Base-by-base conservation (phyloP, 2,797 vertebrate genomes). In the Myotis pilosus region DNA sequence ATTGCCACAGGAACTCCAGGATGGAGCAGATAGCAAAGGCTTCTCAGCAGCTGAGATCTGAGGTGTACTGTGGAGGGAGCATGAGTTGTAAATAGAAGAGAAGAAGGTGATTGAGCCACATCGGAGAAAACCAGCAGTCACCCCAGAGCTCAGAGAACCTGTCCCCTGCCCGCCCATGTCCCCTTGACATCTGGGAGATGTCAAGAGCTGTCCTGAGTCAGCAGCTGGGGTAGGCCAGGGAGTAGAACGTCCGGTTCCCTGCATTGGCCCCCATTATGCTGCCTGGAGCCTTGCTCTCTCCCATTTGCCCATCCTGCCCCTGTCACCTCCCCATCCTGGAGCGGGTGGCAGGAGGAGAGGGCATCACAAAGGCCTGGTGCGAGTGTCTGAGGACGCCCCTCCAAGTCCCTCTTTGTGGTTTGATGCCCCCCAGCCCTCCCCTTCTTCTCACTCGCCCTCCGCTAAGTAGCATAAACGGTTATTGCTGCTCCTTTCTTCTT, bases 401-500 rank as follows among this genome's bases (percentile, higher is more conserved):
- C 7, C 7, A 33, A 47, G n/a, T 17, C 66, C 66, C 22, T 66
- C 62, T 30, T 13, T 62, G 25, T 69, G 57, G 55, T 76, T 38
- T 49, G 55, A 33, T 1, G 49, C 38, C 11, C 4, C 44, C 62
- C 49, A 8, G 38, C 28, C 44, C 25, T 22, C 38, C 16, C 30
- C 86, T 20, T 66, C 33, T 47, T 38, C 38, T 60, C 79, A 30
- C 36, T 53, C 47, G 17, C 41, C 49, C 28, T 2, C 5, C n/a
- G 28, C 22, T 74, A 72, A 91, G 69, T 47, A 51, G 74, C 81
- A 76, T 47, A 76, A 25, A 85, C 66, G 1, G 11, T 78, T 76
- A 44, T 13, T 55, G 47, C 28, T 68, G 57, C 16, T 93, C 74
- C 36, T 38, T 94, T 91, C 79, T 83, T 23, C n/a, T 89, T 28